phyloP scores from a whole-genome alignment of 2,888 invertebrate genomes.

The Zaprionus bogoriensis region DNA sequence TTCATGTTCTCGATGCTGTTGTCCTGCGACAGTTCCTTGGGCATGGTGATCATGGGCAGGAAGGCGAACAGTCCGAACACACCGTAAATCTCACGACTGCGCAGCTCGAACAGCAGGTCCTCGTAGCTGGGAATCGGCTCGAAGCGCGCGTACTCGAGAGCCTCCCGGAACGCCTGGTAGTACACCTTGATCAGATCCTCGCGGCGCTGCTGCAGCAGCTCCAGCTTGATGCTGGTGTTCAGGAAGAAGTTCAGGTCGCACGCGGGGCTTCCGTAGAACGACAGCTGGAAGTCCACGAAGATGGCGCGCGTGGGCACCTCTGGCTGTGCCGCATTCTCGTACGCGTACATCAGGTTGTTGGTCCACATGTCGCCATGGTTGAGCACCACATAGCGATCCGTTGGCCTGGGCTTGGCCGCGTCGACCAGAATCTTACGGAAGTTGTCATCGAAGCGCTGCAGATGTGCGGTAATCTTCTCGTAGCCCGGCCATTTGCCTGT shows the following conservation, averaged over 20 bases:
- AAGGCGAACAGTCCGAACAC: conserved; percentile 72
- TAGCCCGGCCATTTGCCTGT: conserved; percentile 82
- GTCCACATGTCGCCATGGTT: conserved; percentile 85
- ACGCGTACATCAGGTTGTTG: conserved; percentile 84
- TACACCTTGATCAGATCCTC: conserved; percentile 70
- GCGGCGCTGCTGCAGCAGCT: conserved; percentile 56
- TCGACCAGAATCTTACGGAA: conserved; percentile 47
- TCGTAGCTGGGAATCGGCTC: conserved; percentile 68
- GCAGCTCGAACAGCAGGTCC: conserved; percentile 70
- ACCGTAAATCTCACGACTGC: conserved; percentile 75
- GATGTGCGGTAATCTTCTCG: conserved; percentile 80
- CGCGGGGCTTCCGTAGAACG: conserved; percentile 74
- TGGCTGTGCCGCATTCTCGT: conserved; percentile 63
- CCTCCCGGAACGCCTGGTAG: conserved; percentile 56
- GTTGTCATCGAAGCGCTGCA: conserved; percentile 63
- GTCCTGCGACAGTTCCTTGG: conserved; percentile 64
- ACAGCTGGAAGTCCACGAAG: conserved; percentile 79
- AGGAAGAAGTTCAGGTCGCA: conserved; percentile 80
- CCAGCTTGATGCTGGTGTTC: conserved; percentile 66
- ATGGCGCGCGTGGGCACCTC: conserved; percentile 69
- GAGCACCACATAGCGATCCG: conserved; percentile 80
- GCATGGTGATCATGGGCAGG: conserved; percentile 74
- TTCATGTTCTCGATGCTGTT: conserved; percentile 67
- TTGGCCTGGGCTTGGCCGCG: conserved; percentile 50
- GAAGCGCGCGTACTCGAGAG: conserved; percentile 66